phyloP scores from a whole-genome alignment of 2,797 vertebrate genomes.

The Silurus aristotelis region DNA sequence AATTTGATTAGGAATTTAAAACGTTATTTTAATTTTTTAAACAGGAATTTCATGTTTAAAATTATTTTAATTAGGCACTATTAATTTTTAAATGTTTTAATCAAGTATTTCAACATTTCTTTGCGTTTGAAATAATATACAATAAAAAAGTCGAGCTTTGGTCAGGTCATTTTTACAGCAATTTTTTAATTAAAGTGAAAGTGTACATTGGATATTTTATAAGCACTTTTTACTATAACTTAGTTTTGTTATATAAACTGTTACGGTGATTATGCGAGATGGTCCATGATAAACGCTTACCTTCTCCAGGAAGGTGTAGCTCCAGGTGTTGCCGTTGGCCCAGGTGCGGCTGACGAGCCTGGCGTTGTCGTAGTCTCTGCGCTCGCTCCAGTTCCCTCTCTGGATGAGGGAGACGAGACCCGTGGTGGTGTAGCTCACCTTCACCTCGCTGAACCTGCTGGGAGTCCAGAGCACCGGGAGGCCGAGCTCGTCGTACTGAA shows the following conservation, averaged over 20 bases:
- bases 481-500: conserved; percentile 90
- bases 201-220: background rate
- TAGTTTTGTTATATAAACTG: too few relatives aligned
- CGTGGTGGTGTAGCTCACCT: conserved; percentile 87
- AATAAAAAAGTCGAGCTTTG: too few relatives aligned
- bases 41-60: too few relatives aligned
- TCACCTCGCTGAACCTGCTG: conserved; percentile 95
- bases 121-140: too few relatives aligned
- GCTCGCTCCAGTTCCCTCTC: conserved; percentile 94
- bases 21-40: too few relatives aligned
- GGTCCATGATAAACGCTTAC: conserved; percentile 53
- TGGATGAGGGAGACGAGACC: conserved; percentile 90
- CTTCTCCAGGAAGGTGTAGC: conserved; percentile 95
- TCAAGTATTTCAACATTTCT: too few relatives aligned
- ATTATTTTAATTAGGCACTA: too few relatives aligned
- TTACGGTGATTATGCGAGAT: background rate
- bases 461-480: conserved; percentile 92
- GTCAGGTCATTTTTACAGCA: background rate
- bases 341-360: conserved; percentile 91
- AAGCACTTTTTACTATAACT: too few relatives aligned
- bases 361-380: conserved; percentile 93
- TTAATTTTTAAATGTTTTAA: too few relatives aligned
- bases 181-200: background rate
- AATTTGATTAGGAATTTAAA: too few relatives aligned
- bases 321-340: conserved; percentile 99